Conservation (phyloP, 2,888 invertebrate species). For the Xestobium rufovillosum region DNA sequence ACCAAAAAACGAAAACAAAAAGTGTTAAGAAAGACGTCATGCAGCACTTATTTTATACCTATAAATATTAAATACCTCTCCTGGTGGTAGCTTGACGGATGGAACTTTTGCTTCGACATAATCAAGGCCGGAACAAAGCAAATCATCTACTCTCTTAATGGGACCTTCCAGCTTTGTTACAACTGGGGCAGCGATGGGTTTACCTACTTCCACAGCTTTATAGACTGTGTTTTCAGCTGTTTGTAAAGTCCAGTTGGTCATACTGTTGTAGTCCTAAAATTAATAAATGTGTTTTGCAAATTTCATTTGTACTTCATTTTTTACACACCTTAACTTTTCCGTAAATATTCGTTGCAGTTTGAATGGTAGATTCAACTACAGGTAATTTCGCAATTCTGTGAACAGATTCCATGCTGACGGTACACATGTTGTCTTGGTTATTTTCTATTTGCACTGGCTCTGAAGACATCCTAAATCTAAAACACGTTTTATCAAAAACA, state of each 20-base stretch:
- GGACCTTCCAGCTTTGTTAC: slow-evolving; percentile 48
- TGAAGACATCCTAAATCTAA: too few species aligned
- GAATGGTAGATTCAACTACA: slow-evolving; percentile 50
- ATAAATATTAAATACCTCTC: too few species aligned
- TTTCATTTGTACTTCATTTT: slow-evolving; percentile 8
- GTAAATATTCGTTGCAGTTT: slow-evolving; percentile 50
- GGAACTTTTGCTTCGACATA: slow-evolving; percentile 51
- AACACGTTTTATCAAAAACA: too few species aligned
- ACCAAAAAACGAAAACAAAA: slow-evolving; percentile 1
- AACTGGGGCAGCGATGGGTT: slow-evolving; percentile 45
- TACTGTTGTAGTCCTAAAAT: slow-evolving; percentile 45
- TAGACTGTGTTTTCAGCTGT: slow-evolving; percentile 49
- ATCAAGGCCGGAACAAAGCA: slow-evolving; percentile 49
- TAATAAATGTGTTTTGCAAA: slow-evolving; percentile 12
- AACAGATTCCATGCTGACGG: slow-evolving; percentile 47
- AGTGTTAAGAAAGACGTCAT: too few species aligned
- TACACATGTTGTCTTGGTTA: slow-evolving; percentile 31
- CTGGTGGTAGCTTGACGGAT: slow-evolving; percentile 49
- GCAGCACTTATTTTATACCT: too few species aligned
- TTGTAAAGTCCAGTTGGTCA: slow-evolving; percentile 49
- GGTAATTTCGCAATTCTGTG: slow-evolving; percentile 51
- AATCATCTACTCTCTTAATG: slow-evolving; percentile 48
- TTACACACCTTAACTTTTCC: slow-evolving; percentile 50
- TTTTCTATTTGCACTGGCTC: too few species aligned
- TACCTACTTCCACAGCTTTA: slow-evolving; percentile 47